A percentile compares a stretch with the other conserved stretches of the same genome.
Evolutionary conservation across 2,797 vertebrate genomes (phyloP).

Genomic region (Ciconia nigra): DNA sequence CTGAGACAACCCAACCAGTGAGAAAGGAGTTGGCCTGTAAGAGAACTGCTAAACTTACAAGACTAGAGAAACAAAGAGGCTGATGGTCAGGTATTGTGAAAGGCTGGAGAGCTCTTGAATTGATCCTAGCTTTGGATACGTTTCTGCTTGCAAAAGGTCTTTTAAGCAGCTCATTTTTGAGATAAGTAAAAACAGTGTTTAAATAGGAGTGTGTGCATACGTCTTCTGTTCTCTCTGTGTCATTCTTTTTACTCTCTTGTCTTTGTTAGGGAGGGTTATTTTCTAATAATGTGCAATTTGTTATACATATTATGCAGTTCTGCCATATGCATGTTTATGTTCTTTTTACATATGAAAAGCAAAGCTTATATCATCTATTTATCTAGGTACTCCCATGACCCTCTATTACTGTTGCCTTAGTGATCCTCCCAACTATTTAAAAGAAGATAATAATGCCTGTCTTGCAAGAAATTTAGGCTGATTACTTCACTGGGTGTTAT

Average conservation of each 20-base stretch:
- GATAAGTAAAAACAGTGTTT: not conserved
- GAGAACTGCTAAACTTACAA: not conserved
- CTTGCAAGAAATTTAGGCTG: constrained; percentile 42
- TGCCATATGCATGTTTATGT: not conserved
- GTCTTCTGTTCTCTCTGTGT: not conserved
- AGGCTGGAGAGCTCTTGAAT: not conserved
- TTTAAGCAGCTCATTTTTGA: not conserved
- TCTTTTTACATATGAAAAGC: not conserved
- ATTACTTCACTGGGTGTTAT: constrained; percentile 29
- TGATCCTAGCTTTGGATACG: not conserved
- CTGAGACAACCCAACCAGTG: not conserved
- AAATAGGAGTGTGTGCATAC: not conserved
- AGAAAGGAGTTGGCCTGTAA: not conserved
- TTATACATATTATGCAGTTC: not conserved
- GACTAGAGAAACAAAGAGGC: not conserved
- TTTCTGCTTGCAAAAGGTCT: not conserved
- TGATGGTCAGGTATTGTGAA: not conserved
- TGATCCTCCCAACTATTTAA: constrained; percentile 8
- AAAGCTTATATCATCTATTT: not conserved
- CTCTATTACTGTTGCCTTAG: constrained; percentile 22
- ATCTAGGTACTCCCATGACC: not conserved
- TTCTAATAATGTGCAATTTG: not conserved
- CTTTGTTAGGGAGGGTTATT: not conserved
- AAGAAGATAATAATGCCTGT: not conserved
- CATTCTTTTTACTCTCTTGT: not conserved